Evolutionary conservation across 2,888 invertebrate species (phyloP), one percentile per base, ranked within the genome.

Genomic region (Cerceris ruficornis): DNA sequence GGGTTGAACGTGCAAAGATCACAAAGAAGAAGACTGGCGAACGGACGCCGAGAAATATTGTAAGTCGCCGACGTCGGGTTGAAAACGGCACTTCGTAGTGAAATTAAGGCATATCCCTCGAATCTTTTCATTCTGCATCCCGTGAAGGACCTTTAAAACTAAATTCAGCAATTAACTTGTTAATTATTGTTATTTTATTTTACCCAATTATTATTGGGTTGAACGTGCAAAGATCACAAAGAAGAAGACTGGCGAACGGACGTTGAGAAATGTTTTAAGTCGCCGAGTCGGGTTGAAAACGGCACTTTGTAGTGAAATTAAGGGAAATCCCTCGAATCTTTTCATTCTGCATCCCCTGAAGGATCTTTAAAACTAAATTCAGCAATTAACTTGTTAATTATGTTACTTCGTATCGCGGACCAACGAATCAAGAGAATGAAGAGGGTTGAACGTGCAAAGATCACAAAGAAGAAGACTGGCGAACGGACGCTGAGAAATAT

Each of bases 31-130:
- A 28, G 28, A 28, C 1, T 28, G 8, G 46, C 46, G 46, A 6
- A 46, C 6, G 46, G 46, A n/a, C 52, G 52, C 2, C 7, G 55
- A 55, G 15, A 11, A n/a, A 39, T 7, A 15, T 39, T 9, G 5
- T 8, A 11, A 17, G 2, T 2, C 17, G 4, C 0, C 8, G 17
- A 39, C 42, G 46, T 46, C 15, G 28, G 7, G 50, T 58, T 14
- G 5, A 28, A 39, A 13, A 7, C n/a, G 17, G 17, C 17, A 2
- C 43, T 50, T n/a, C 7, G 57, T n/a, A 59, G 50, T 70, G 41
- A 41, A 75, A 59, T 50, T 41, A 13, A 17, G n/a, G 49, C 13
- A 14, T 67, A 70, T 72, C 72, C 57, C 71, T 65, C 58, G 69
- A 55, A 67, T 43, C 8, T 42, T 52, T 70, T 61, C 39, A 52